Base-by-base conservation (phyloP, 2,888 invertebrate species). In the Horisme vitalbata region DNA sequence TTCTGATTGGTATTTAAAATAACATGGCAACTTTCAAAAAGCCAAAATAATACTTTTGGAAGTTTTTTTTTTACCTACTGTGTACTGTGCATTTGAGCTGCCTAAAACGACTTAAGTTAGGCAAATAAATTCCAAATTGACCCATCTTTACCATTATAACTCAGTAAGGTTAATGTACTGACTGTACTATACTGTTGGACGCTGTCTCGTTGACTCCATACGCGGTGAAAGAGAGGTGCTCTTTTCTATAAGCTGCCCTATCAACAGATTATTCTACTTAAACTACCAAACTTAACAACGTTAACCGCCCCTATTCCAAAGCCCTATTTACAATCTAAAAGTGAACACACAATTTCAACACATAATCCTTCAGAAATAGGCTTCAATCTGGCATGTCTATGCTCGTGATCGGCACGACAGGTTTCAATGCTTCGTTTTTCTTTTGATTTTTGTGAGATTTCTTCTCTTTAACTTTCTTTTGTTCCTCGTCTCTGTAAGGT, bases 301-400 rank as follows among this genome's bases (percentile, higher is more conserved):
- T 66, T 65, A 79, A 83, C 83, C 80, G 83, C 83, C 83, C 64
- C 64, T 71, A 73, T 74, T 68, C 63, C 69, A 45, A 55, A 59
- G 41, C 52, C 48, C 33, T 44, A 55, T 47, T 52, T 45, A 60
- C 57, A 59, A 60, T 61, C 61, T 74, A 76, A 72, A 63, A 79
- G 73, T 83, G 83, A 85, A 84, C 86, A 86, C 86, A 82, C 75
- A 65, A 59, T 68, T 68, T 58, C 59, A 63, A 57, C 61, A 60
- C 61, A 57, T 61, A 55, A 48, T 33, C 15, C 12, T 26, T 24
- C 33, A 54, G 45, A 55, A 34, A 12, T 41, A 46, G 32, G 21
- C 55, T 61, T 95, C 93, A 97, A 91, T 97, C 97, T 23, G 97
- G 97, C 92, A 96, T 94, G 76, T 97, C 97, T 83, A 97, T 96